Evolutionary conservation across 2,797 vertebrate species (phyloP), one percentile per base, ranked within the genome.

Genomic region (Darevskia nairensis): DNA sequence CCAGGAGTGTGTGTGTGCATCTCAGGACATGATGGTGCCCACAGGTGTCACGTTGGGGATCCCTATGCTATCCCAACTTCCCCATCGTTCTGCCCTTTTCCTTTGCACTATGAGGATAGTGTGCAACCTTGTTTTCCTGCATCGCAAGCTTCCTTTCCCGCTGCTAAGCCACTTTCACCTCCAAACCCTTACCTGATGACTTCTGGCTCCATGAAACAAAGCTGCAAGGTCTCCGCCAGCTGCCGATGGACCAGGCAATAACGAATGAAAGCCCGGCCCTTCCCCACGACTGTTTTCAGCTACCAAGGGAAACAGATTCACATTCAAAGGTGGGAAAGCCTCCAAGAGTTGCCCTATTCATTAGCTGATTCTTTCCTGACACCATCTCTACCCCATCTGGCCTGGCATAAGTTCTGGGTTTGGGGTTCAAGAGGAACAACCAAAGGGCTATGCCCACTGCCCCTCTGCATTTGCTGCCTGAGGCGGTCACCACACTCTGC

Each of bases 161-260:
- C 61, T 13, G 39, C 27, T 77, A 50, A 29, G 44, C n/a, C 35
- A 80, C 4, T n/a, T 27, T 0, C 0, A 88, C 23, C 2, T 3
- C 3, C 74, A 29, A 41, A 2, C 35, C 25, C 50, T 95, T 89
- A 97, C 97, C 97, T 90, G 87, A 95, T 96, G 80, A 83, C 82
- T 69, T 94, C 77, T 0, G 95, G 87, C 89, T 95, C 88, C 0
- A 97, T 95, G 39, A 97, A 94, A 86, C 97, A 97, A 89, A 97
- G 96, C 91, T 97, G 97, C 89, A 97, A 92, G 7, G 94, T 91
- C 87, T 97, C 97, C 0, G 97, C 97, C 93, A 97, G 94, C 92
- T 96, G 96, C 71, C 25, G 94, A 0, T 82, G 96, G 84, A 94
- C 95, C 8, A 97, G 95, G 92, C 97, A 97, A 95, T 96, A 97